Conservation (phyloP, 2,797 vertebrate genomes). For the Sarcophilus harrisii region DNA sequence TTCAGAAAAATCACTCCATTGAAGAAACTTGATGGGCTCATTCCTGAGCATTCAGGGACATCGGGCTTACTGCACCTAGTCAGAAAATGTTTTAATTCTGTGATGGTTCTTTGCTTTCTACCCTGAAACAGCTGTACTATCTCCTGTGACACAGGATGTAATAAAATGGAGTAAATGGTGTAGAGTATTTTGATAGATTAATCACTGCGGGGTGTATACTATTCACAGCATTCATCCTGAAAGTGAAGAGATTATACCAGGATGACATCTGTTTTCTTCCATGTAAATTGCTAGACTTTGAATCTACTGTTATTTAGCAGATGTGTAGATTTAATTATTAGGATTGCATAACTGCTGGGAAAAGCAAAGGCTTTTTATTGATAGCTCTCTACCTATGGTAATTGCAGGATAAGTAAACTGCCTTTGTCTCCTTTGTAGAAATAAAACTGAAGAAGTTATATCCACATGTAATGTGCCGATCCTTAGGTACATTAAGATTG, state of each 20-base stretch:
- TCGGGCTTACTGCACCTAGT: slow-evolving; percentile 53
- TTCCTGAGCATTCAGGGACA: slow-evolving; percentile 60
- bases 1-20: slow-evolving; percentile 61
- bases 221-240: slow-evolving; percentile 68
- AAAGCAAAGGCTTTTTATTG: slow-evolving; percentile 71
- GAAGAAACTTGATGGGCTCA: slow-evolving; percentile 48
- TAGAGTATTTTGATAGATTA: slow-evolving; percentile 80
- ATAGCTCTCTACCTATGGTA: slow-evolving; percentile 71
- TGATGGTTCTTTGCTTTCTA: slow-evolving; percentile 61
- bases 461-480: slow-evolving; percentile 10
- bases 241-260: slow-evolving; percentile 73
- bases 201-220: slow-evolving; percentile 71
- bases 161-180: slow-evolving; percentile 77
- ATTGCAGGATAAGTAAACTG: slow-evolving; percentile 72
- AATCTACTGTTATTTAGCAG: slow-evolving; percentile 79
- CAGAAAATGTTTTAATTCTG: slow-evolving; percentile 67
- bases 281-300: slow-evolving; percentile 77
- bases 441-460: slow-evolving; percentile 65
- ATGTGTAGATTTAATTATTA: slow-evolving; percentile 84
- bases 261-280: slow-evolving; percentile 81
- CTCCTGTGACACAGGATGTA: slow-evolving; percentile 79
- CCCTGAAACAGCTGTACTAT: slow-evolving; percentile 78
- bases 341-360: slow-evolving; percentile 75
- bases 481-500: slow-evolving; percentile 30
- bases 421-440: slow-evolving; percentile 58